Base-by-base conservation (phyloP, 2,113 vertebrate species). In the Amphilophus citrinellus region DNA sequence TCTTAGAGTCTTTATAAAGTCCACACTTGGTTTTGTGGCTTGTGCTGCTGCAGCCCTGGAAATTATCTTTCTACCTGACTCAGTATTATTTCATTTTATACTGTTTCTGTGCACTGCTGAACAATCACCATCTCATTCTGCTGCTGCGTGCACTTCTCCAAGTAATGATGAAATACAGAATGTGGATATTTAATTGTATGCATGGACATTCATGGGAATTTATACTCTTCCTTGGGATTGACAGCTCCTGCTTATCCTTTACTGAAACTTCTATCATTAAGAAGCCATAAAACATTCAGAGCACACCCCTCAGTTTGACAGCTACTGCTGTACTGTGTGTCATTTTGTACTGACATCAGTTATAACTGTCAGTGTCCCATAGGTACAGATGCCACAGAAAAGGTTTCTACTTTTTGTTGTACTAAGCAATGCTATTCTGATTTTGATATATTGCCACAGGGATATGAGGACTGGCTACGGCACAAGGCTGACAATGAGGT, bases 401-500 rank as follows among this genome's bases (percentile, higher is more conserved):
- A 22, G 44, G 60, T 30, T 79, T 75, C 8, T 13, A 37, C 57
- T 71, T 91, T 80, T 81, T 77, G 27, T 83, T 83, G 7, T 56
- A 47, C 47, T 73, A 44, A 75, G 60, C 76, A 86, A 76, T 6
- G 1, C 6, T 18, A 7, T 76, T 57, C 24, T 86, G 44, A 83
- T 89, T 83, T 77, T 87, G 58, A 47, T 61, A 37, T 83, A 63
- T 80, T 77, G 30, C 91, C 35, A 42, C 76, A 99, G 98, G 98
- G 98, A 30, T 99, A 98, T n/a, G 98, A 99, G 90, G 98, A 99
- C 94, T 99, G 98, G 97, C 89, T 99, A 84, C 96, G 98, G 87
- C 98, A 99, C 95, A 97, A 98, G 93, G 98, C 98, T 53, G 98
- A 99, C 95, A 96, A 97, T 1, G 98, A 99, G 92, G 98, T 99